Base-by-base conservation (phyloP, 2,797 vertebrate species). In the Fistularia commersonii region DNA sequence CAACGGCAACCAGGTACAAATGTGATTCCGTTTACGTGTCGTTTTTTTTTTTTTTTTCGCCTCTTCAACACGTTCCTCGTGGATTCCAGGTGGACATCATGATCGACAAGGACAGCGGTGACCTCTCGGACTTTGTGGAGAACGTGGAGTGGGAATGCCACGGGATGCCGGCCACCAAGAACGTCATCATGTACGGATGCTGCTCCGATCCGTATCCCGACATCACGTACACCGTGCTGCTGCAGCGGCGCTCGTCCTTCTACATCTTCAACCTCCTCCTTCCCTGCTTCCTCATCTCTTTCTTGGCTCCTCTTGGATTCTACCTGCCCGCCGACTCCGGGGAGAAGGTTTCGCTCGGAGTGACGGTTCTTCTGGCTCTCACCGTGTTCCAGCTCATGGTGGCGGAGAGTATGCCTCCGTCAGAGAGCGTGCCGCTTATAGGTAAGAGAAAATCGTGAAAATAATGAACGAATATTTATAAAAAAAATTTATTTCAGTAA, bases 331-430 rank as follows among this genome's bases (percentile, higher is more conserved):
- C 96, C 11, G 97, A 98, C 84, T 98, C 96, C 0, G 97, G 97
- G 15, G 97, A 99, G 83, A 99, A 99, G 79, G 96, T 98, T 37
- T 99, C 97, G 8, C 82, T 99, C 5, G 97, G 97, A 0, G 95
- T 99, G 58, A 99, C 97, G 0, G 94, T 99, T 58, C 92, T 99
- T 23, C 87, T 99, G 85, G 96, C 97, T 31, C 92, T 99, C 64
- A 98, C 97, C 0, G 97, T 99, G 42, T 99, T 98, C 76, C 97
- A 99, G 83, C 89, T 99, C 41, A 96, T 99, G 95, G 97, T 99
- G 79, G 97, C 97, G 9, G 96, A 99, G 86, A 99, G 95, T 87
- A 99, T 98, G 97, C 97, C 97, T 0, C 95, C 96, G 6, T 97
- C 96, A 0, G 96, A 99, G 90, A 98, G 93, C 0, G 92, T 99